Evolutionary conservation across 2,888 invertebrate species (phyloP).

Genomic region (Stegophylla sp.): DNA sequence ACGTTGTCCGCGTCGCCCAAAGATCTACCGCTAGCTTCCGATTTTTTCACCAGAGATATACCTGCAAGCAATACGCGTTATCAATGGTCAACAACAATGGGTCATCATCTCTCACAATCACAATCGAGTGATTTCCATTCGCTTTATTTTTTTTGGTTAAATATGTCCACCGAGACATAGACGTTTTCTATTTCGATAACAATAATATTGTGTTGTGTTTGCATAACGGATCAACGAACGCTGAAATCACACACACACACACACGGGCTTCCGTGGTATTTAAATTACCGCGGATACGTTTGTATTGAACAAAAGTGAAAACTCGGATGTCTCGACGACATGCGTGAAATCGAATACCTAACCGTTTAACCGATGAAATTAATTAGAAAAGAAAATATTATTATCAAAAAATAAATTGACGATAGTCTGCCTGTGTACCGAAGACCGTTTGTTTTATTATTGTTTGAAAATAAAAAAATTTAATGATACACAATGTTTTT

Average conservation of each 20-base stretch:
- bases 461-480: background rate
- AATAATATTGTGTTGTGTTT: background rate
- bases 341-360: slow-evolving; percentile 30
- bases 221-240: background rate
- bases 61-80: slow-evolving; percentile 60
- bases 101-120: no score
- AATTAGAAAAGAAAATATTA: slow-evolving; percentile 6
- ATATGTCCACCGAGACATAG: background rate
- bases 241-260: background rate
- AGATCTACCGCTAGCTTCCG: slow-evolving; percentile 60
- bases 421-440: background rate
- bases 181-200: background rate
- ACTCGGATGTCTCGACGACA: background rate
- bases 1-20: slow-evolving; percentile 36
- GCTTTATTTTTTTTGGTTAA: no score
- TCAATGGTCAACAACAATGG: no score
- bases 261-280: background rate
- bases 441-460: background rate
- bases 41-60: slow-evolving; percentile 69
- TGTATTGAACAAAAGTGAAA: slow-evolving; percentile 23
- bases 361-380: background rate
- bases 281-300: background rate
- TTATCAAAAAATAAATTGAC: background rate
- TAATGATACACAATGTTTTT: no score
- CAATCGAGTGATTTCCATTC: no score